Base-by-base conservation (phyloP, 2,113 vertebrate species). In the Perca schrenkii region DNA sequence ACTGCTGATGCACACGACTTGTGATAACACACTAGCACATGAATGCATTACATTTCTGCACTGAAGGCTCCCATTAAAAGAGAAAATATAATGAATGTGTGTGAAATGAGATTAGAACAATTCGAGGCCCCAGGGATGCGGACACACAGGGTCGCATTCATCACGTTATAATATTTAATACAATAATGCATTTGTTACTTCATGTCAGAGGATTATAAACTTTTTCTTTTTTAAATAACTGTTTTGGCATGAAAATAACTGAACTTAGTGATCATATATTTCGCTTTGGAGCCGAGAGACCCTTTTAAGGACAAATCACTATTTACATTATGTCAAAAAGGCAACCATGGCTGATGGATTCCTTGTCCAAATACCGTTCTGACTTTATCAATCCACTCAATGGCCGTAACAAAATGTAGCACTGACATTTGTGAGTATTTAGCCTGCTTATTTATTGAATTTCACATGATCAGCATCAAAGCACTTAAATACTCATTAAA, bases 1-100 rank as follows among this genome's bases (percentile, higher is more conserved):
- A 28, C 69, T 50, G 75, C 40, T 82, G 86, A 84, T 56, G 21
- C 76, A 86, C 54, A 85, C 64, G 75, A 62, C 43, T n/a, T 69
- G 65, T 71, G 47, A 76, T 63, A 25, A 75, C 53, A 62, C 34
- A 75, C 70, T 49, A 57, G 21, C 40, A 68, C 60, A 74, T 79
- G 21, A 66, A 54, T 60, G 68, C 63, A 74, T 74, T 31, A 52
- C 10, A 71, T 54, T 31, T 40, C 36, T 52, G 28, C 21, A 46
- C 19, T 31, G 25, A 81, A 81, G 56, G 56, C 50, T 71, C 36
- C 25, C 3, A 57, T 40, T 56, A 34, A 72, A 60, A 60, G 15
- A 61, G 46, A 80, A 71, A 64, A 49, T 34, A 74, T 22, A 49
- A 57, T 50, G 14, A 64, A 40, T 43, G 25, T 34, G 21, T 54